Evolutionary conservation across 2,113 vertebrate species (phyloP), one percentile per base, ranked within the genome.

Genomic region (Poeciliopsis turrubarensis): DNA sequence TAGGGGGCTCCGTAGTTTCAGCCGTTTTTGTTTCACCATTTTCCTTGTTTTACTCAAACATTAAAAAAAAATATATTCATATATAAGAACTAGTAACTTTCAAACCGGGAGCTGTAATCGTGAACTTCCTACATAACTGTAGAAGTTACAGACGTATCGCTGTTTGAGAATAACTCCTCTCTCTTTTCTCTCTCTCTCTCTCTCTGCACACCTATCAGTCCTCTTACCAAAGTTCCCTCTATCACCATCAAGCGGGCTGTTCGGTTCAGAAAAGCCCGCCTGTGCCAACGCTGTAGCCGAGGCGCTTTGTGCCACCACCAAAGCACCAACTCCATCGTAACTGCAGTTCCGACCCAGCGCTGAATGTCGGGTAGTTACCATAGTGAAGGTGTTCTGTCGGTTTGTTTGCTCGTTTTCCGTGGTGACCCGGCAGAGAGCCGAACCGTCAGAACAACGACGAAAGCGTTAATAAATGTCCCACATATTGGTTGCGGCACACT

Each of bases 241-340:
- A 87, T 68, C 64, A 91, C 73, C 30, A 75, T 41, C 0, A 85
- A 82, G 0, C 91, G 92, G 14, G 68, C 51, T 26, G 66, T 27
- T 2, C 72, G 76, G 65, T 65, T 75, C 4, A 31, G 25, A 12
- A 47, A 17, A 5, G 71, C 39, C 25, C 90, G 87, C 81, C 75
- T 89, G 17, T 74, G 62, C 70, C 81, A 89, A 2, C 89, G 75
- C 69, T 80, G 89, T 41, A 72, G 71, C 37, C 17, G 90, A 11
- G 34, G 34, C 34, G 10, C 87, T 83, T 73, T 89, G 22, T 74
- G 65, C 70, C 81, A 89, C 3, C 89, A 72, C 70, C 79, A 88
- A 37, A 72, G 60, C 61, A 86, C n/a, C 64, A 83, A 81, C 61
- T 92, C 80, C 89, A 91, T 90, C 79, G 39, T 41, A 41, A 32